These are phyloP conservation scores for Neotoxoptera formosana DNA, from an alignment of 1,140 invertebrate species.

Conservation along the genomic window DNA sequence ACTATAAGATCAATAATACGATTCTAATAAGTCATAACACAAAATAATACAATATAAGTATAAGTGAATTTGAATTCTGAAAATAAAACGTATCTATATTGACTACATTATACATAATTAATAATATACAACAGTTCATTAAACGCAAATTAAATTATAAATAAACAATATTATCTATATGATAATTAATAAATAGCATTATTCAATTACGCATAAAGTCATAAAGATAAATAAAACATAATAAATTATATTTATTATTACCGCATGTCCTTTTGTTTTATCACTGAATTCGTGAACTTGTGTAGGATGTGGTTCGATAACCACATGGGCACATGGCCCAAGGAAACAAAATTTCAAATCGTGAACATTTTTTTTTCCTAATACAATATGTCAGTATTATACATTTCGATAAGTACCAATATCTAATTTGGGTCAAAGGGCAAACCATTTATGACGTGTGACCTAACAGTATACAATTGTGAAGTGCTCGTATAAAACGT, in stretches of 20 bases:
- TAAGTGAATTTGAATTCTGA: background rate
- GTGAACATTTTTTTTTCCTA: background rate
- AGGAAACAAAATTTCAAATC: background rate
- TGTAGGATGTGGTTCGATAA: background rate
- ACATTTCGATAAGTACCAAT: background rate
- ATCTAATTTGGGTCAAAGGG: background rate
- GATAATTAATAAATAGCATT: background rate
- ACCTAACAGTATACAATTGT: background rate
- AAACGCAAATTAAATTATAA: background rate
- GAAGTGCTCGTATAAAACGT: background rate
- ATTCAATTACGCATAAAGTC: background rate
- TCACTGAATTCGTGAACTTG: background rate
- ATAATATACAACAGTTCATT: background rate
- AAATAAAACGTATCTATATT: background rate
- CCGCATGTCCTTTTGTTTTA: background rate
- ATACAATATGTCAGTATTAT: background rate
- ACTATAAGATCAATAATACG: background rate
- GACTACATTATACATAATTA: background rate
- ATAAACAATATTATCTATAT: background rate
- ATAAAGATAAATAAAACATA: background rate
- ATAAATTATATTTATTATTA: background rate
- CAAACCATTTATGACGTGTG: constrained; percentile 15
- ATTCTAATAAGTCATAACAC: background rate
- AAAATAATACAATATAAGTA: background rate
- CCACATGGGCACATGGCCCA: background rate